phyloP scores from a whole-genome alignment of 2,888 invertebrate genomes.

The Hyposoter didymator region DNA sequence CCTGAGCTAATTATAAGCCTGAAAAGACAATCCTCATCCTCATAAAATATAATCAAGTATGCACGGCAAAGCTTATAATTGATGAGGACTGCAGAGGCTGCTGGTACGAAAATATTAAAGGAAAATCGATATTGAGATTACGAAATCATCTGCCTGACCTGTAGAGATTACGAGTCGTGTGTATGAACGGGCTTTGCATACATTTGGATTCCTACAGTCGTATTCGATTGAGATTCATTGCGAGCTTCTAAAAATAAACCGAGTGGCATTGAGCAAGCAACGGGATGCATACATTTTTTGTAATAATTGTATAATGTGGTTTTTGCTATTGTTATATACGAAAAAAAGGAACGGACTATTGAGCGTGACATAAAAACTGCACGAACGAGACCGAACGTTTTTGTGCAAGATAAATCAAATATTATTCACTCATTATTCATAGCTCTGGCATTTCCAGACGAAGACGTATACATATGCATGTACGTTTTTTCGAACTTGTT shows the following conservation, averaged over 20 bases:
- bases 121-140: not conserved
- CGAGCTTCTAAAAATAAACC: not conserved
- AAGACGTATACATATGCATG: not conserved
- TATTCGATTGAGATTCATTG: not conserved
- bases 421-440: slow-evolving; percentile 50
- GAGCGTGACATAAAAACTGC: slow-evolving; percentile 12
- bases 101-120: not conserved
- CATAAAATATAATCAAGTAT: too few species aligned
- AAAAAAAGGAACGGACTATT: slow-evolving; percentile 15
- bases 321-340: not conserved
- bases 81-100: too few species aligned
- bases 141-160: not conserved
- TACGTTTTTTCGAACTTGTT: slow-evolving; percentile 6
- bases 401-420: slow-evolving; percentile 42
- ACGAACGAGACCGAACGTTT: slow-evolving; percentile 13
- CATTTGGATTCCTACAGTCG: not conserved
- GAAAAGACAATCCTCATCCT: too few species aligned
- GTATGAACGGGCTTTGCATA: not conserved
- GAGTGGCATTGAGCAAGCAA: not conserved
- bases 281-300: not conserved
- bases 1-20: too few species aligned
- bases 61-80: too few species aligned
- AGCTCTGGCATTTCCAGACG: slow-evolving; percentile 31
- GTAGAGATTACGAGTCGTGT: not conserved
- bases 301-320: not conserved